Percentiles rank a stretch among this genome's conserved stretches.
Conservation (phyloP, 1,140 invertebrate genomes). For the Notospermus geniculatus region DNA sequence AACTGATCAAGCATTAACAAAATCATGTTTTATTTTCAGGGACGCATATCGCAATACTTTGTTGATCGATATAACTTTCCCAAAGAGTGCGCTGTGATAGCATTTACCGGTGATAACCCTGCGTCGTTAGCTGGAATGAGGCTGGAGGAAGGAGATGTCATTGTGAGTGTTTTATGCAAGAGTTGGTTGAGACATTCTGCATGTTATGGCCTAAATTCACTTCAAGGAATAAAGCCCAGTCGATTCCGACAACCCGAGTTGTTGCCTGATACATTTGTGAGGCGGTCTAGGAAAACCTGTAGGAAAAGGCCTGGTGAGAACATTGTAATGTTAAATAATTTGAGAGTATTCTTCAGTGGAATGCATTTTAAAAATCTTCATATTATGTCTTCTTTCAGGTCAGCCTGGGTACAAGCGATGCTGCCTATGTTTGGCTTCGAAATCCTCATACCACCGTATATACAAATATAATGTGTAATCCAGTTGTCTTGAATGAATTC, state of each 20-base stretch:
- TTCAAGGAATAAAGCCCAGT: too few species aligned
- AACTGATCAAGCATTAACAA: too few species aligned
- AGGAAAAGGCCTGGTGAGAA: too few species aligned
- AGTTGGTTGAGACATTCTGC: too few species aligned
- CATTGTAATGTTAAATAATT: too few species aligned
- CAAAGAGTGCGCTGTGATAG: slow-evolving; percentile 73
- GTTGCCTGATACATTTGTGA: too few species aligned
- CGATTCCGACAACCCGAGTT: too few species aligned
- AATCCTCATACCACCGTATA: slow-evolving; percentile 65
- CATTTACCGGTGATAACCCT: slow-evolving; percentile 93
- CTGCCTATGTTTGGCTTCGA: slow-evolving; percentile 76
- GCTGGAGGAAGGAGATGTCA: slow-evolving; percentile 76
- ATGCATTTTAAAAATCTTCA: background rate
- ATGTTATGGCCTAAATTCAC: too few species aligned
- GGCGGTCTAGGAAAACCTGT: too few species aligned
- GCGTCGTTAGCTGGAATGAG: slow-evolving; percentile 72
- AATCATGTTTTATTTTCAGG: slow-evolving; percentile 54
- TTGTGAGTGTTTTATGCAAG: too few species aligned
- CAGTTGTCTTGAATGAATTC: slow-evolving; percentile 70
- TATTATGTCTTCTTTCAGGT: slow-evolving; percentile 30
- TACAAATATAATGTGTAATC: slow-evolving; percentile 86
- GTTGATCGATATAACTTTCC: slow-evolving; percentile 82
- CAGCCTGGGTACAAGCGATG: slow-evolving; percentile 91
- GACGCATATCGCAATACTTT: slow-evolving; percentile 74
- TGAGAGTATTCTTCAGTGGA: too few species aligned